Conservation (phyloP, 37 sponge, comb jelly and placozoan genomes). For the Cliona cf. orientalis region DNA sequence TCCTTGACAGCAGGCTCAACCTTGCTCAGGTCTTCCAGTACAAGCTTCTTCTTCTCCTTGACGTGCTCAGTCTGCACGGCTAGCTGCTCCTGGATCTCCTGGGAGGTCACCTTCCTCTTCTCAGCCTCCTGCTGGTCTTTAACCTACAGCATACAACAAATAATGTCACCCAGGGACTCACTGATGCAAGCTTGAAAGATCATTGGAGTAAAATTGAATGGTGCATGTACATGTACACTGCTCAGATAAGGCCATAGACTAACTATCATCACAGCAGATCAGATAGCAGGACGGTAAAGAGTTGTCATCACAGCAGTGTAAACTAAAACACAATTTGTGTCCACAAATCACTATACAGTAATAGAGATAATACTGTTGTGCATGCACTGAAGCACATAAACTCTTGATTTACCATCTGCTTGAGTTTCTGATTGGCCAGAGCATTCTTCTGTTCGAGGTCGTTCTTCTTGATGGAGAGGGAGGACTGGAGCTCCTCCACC, state of each 20-base stretch:
- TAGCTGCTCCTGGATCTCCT: slow-evolving; percentile 86
- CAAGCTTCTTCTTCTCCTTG: slow-evolving; percentile 66
- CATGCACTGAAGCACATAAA: too few species aligned
- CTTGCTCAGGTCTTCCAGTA: slow-evolving; percentile 86
- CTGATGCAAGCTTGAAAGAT: too few species aligned
- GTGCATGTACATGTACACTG: too few species aligned
- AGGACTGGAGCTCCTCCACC: slow-evolving; percentile 93
- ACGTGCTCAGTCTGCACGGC: slow-evolving; percentile 54
- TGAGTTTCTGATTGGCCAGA: slow-evolving; percentile 96
- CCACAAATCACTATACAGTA: too few species aligned
- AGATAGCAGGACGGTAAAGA: too few species aligned
- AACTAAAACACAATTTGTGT: too few species aligned
- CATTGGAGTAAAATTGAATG: too few species aligned
- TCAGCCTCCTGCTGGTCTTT: slow-evolving; percentile 96
- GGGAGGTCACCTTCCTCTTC: slow-evolving; percentile 82
- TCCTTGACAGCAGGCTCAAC: slow-evolving; percentile 98
- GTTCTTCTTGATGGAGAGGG: slow-evolving; percentile 93
- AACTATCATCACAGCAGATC: too few species aligned
- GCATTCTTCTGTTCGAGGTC: slow-evolving; percentile 92
- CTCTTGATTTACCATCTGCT: slow-evolving; percentile 85
- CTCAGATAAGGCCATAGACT: too few species aligned
- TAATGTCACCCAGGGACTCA: too few species aligned
- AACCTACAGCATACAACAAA: slow-evolving; percentile 37
- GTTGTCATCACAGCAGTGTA: too few species aligned
- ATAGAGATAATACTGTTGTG: background rate